Evolutionary conservation across 1,140 invertebrate species (phyloP), one percentile per base, ranked within the genome.

Genomic region (Trinorchestia longiramus): DNA sequence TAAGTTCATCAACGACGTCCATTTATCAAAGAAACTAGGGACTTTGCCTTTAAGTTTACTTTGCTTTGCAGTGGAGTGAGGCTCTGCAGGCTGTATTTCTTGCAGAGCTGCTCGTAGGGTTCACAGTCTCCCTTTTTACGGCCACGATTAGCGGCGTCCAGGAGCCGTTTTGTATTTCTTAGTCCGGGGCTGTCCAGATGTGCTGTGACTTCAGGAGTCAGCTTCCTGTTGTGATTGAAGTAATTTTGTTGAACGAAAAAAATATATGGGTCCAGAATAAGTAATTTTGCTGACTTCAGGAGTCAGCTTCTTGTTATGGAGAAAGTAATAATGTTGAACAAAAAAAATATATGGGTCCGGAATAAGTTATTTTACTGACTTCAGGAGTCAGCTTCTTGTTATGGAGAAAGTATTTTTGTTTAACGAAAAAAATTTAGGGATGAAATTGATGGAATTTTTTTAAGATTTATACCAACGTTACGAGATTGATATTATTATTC

Each of bases 301-400:
- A 28, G 92, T 94, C 1, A 94, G 44, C 43, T 94, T 94, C 44
- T 44, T 94, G 92, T 36, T 77, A n/a, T n/a, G n/a, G n/a, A n/a
- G n/a, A n/a, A n/a, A n/a, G n/a, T n/a, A n/a, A n/a, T n/a, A n/a
- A n/a, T n/a, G n/a, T n/a, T n/a, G n/a, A n/a, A n/a, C n/a, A n/a
- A n/a, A n/a, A n/a, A n/a, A n/a, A n/a, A n/a, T n/a, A n/a, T n/a
- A n/a, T n/a, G n/a, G n/a, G n/a, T n/a, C n/a, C n/a, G n/a, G n/a
- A n/a, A n/a, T n/a, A n/a, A n/a, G n/a, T n/a, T n/a, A n/a, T n/a
- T n/a, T n/a, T n/a, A n/a, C n/a, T n/a, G n/a, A n/a, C n/a, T n/a
- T n/a, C n/a, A n/a, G n/a, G n/a, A n/a, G n/a, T n/a, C n/a, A n/a
- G n/a, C n/a, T n/a, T n/a, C n/a, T n/a, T n/a, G n/a, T n/a, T n/a